Percentiles rank a stretch among this genome's conserved stretches.
phyloP scores from a whole-genome alignment of 2,888 invertebrate genomes.

The Aproaerema taeniolella region DNA sequence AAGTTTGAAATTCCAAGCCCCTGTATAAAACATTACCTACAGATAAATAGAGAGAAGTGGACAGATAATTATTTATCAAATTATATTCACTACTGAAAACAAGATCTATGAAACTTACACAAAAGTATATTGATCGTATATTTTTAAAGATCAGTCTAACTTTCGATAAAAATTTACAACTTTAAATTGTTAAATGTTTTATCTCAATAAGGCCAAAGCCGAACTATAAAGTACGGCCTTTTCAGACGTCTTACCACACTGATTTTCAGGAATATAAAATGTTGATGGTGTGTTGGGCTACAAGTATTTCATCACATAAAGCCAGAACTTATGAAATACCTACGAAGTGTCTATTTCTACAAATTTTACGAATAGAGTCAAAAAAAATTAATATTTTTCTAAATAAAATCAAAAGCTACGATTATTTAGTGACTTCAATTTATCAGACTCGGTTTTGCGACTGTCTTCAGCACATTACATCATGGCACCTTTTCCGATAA shows the following conservation, averaged over 20 bases:
- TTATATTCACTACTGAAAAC: constrained; percentile 38
- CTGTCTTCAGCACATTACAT: no score
- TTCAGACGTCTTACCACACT: constrained; percentile 21
- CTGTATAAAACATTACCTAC: constrained; percentile 57
- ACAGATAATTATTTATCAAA: constrained; percentile 51
- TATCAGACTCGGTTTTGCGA: no score
- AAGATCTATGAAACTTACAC: constrained; percentile 57
- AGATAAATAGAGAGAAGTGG: constrained; percentile 52
- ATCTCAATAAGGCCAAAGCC: constrained; percentile 52
- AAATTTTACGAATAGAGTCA: no score
- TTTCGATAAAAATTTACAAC: constrained; percentile 71
- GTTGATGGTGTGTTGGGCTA: not conserved
- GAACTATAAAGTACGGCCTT: constrained; percentile 25
- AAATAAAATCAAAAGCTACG: no score
- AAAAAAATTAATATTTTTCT: no score
- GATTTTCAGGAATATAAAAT: constrained; percentile 2
- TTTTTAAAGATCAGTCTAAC: constrained; percentile 75
- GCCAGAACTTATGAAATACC: no score
- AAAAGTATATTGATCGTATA: constrained; percentile 59
- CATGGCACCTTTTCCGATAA: no score
- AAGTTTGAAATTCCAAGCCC: constrained; percentile 44
- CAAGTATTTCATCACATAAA: no score
- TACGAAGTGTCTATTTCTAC: no score
- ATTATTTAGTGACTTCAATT: no score
- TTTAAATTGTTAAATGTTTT: constrained; percentile 43